Evolutionary conservation across 1,140 invertebrate genomes (phyloP), one percentile per base, ranked within the genome.

Genomic region (Nasonia longicornis): DNA sequence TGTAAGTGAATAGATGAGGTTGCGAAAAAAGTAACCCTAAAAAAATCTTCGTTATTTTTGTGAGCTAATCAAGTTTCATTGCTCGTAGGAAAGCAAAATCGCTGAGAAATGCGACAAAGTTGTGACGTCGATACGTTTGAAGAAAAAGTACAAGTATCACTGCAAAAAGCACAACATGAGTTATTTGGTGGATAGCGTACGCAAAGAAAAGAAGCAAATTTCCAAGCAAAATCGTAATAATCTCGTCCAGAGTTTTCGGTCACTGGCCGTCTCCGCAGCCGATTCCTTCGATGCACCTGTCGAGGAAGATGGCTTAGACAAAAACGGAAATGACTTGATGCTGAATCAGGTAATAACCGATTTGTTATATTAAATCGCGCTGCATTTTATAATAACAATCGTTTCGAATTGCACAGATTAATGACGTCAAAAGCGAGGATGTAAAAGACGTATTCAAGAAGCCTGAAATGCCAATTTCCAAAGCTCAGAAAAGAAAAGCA

Each of bases 91-190:
- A 48, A 48, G 29, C n/a, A 78, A 52, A 52, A 31, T 6, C 3
- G 22, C 10, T 67, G 48, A 75, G n/a, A 69, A 74, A 20, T 52
- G 52, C 2, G n/a, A 35, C 1, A 81, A 81, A 52, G 22, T 77
- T n/a, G 31, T 73, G 22, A 64, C 69, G 14, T 12, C 80, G n/a
- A 12, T 77, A 10, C 48, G 77, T 74, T 69, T 79, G 3, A 67
- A 82, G 12, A 76, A 76, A 45, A 75, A 31, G 64, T 82, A 79
- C 67, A 82, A 82, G 14, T 82, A 82, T 63, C 29, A 64, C 31
- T 82, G 81, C 48, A 79, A 82, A 64, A 76, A 64, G 16, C 77
- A 82, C 8, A 35, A 79, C n/a, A 38, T 48, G 0, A 45, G 29
- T 0, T 82, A 75, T 52, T 73, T 82, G 26, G 11, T 79, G 22